Conservation (phyloP, 2,888 invertebrate species). For the Thysanoteuthis rhombus region DNA sequence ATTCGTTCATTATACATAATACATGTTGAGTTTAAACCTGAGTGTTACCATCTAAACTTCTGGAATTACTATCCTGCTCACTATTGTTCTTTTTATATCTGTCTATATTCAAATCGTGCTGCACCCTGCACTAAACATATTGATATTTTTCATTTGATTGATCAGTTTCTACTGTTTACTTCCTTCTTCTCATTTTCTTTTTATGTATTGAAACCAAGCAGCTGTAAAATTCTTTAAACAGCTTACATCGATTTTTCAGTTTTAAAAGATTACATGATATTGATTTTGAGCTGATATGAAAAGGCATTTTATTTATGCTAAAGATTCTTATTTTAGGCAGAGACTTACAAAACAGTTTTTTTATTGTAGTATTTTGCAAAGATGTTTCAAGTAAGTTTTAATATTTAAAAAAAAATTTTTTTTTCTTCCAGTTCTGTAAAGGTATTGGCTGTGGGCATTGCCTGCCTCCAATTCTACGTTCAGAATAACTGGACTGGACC, state of each 20-base stretch:
- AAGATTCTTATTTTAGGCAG: no score
- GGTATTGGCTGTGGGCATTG: constrained; percentile 74
- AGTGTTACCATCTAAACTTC: background rate
- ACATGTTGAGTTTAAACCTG: background rate
- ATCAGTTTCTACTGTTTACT: background rate
- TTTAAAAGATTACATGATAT: no score
- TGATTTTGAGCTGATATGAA: no score
- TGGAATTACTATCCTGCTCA: background rate
- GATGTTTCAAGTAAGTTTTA: no score
- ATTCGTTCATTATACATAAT: no score
- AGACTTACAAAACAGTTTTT: no score
- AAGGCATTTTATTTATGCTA: no score
- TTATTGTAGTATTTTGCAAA: no score
- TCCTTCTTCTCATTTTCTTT: background rate
- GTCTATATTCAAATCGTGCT: background rate
- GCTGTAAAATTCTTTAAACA: no score
- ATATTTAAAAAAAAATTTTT: background rate
- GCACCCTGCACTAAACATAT: background rate
- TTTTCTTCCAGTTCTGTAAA: constrained; percentile 49
- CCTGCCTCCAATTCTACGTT: constrained; percentile 78
- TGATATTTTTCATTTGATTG: background rate
- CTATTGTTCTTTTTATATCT: background rate
- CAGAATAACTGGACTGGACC: constrained; percentile 87
- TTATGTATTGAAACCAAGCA: no score
- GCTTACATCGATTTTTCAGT: no score